Conservation (phyloP, 2,797 vertebrate species). For the Clarias laeviceps region DNA sequence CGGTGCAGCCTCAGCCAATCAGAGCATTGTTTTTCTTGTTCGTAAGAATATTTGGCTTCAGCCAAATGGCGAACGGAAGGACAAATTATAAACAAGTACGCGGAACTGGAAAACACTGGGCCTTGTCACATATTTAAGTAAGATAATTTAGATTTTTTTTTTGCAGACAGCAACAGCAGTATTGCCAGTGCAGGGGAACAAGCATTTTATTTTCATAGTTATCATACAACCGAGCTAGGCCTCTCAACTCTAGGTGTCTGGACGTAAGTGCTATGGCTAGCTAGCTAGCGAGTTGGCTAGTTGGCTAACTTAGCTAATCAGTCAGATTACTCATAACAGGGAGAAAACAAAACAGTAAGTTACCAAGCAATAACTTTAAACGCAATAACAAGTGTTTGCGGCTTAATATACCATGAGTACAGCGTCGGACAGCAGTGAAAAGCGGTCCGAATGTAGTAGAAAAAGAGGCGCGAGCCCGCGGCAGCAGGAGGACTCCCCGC, state of each 20-base stretch:
- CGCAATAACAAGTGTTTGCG: not conserved
- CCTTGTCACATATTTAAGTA: constrained; percentile 23
- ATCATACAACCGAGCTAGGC: constrained; percentile 47
- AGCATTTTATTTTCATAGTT: not conserved
- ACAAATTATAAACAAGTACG: constrained; percentile 67
- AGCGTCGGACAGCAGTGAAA: constrained; percentile 66
- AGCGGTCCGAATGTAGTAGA: constrained; percentile 63
- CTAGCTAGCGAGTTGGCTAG: constrained; percentile 13
- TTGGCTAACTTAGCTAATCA: constrained; percentile 18
- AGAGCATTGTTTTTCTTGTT: constrained; percentile 73
- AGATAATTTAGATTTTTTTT: not conserved
- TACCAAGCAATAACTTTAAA: not conserved
- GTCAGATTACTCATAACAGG: not conserved
- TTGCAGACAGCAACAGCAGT: not conserved
- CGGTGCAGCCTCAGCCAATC: constrained; percentile 74
- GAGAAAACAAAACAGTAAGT: not conserved
- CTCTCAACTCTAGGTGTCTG: constrained; percentile 30
- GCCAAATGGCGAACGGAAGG: constrained; percentile 70
- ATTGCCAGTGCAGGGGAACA: not conserved
- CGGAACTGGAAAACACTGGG: constrained; percentile 32
- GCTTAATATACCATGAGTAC: constrained; percentile 73
- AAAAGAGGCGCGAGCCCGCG: constrained; percentile 71
- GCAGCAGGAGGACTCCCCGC: constrained; percentile 54
- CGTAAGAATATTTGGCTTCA: constrained; percentile 54
- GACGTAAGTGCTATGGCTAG: constrained; percentile 33